phyloP scores from a whole-genome alignment of 2,797 vertebrate genomes.

The Lithobates pipiens region DNA sequence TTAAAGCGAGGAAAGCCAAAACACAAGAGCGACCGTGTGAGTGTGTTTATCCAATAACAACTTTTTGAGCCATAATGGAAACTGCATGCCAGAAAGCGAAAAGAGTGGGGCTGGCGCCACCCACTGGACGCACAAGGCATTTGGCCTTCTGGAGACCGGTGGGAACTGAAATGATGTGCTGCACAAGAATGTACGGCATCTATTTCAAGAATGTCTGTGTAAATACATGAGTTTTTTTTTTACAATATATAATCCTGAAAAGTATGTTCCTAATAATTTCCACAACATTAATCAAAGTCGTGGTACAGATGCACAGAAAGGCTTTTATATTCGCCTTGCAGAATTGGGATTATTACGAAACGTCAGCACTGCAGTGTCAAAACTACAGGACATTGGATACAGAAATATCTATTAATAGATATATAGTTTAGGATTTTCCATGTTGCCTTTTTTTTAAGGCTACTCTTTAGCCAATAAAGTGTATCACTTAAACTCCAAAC shows the following conservation, averaged over 20 bases:
- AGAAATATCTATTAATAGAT: too few relatives aligned
- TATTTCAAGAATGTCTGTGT: conserved; percentile 31
- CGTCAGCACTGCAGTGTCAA: too few relatives aligned
- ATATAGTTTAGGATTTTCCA: too few relatives aligned
- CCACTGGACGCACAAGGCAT: conserved; percentile 56
- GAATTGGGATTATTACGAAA: too few relatives aligned
- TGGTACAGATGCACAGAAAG: too few relatives aligned
- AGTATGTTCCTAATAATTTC: background rate
- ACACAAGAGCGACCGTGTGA: conserved; percentile 46
- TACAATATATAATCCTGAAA: background rate
- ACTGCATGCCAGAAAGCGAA: conserved; percentile 1
- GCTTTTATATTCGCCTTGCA: too few relatives aligned
- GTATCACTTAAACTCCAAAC: too few relatives aligned
- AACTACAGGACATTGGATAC: too few relatives aligned
- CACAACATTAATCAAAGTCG: too few relatives aligned
- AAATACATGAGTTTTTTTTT: background rate
- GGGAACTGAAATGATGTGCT: background rate
- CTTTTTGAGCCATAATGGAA: conserved; percentile 35
- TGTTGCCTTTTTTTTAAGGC: too few relatives aligned
- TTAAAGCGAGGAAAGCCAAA: conserved; percentile 59
- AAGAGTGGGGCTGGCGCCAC: conserved; percentile 54
- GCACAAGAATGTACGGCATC: conserved; percentile 17
- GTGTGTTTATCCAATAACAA: conserved; percentile 57
- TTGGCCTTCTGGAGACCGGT: background rate
- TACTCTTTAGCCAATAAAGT: too few relatives aligned